Evolutionary conservation across 2,888 invertebrate genomes (phyloP).

Genomic region (Dicyrtomina minuta): DNA sequence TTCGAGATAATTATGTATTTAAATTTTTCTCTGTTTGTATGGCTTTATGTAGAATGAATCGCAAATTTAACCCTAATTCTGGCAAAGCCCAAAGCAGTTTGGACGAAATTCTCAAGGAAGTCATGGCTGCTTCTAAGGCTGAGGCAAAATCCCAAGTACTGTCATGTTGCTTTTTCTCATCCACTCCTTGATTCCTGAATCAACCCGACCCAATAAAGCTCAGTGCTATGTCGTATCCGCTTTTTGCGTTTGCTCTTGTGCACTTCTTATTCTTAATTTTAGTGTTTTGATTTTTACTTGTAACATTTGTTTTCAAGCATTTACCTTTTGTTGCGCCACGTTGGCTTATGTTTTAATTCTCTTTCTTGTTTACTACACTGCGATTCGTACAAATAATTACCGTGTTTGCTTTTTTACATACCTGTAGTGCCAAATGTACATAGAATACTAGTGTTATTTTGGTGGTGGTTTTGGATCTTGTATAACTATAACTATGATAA

Average conservation of each 20-base stretch:
- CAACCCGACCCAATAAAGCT: constrained; percentile 6
- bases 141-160: constrained; percentile 42
- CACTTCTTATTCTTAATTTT: too few species aligned
- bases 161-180: constrained; percentile 19
- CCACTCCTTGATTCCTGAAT: constrained; percentile 1
- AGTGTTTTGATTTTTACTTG: background rate
- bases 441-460: constrained; percentile 4
- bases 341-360: too few species aligned
- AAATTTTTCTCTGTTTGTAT: constrained; percentile 31
- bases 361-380: background rate
- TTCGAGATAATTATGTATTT: too few species aligned
- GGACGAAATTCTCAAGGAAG: constrained; percentile 45
- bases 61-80: constrained; percentile 22
- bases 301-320: background rate
- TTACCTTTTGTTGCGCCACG: background rate
- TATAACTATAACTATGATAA: too few species aligned
- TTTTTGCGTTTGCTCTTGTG: constrained; percentile 10
- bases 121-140: constrained; percentile 46
- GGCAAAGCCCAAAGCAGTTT: constrained; percentile 28
- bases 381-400: background rate
- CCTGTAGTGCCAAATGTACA: background rate
- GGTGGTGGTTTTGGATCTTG: constrained; percentile 13
- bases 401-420: too few species aligned
- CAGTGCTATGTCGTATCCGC: constrained; percentile 1
- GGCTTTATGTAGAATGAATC: constrained; percentile 27